Conservation (phyloP, 2,113 vertebrate species). For the Pycnonotus jocosus region DNA sequence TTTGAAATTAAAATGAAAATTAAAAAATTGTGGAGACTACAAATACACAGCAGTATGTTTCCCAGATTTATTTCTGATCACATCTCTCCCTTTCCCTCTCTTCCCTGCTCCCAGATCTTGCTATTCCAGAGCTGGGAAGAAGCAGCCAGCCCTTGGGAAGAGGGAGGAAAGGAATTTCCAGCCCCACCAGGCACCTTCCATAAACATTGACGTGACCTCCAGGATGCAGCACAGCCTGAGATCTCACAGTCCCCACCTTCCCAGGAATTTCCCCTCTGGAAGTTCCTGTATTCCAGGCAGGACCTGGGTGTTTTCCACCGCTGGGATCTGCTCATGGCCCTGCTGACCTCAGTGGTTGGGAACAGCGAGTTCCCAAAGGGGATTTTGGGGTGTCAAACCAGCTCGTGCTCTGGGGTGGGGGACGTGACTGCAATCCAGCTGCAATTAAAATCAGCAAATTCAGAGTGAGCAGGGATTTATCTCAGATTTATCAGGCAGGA, state of each 20-base stretch:
- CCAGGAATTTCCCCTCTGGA: neutral
- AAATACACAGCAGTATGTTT: accelerated
- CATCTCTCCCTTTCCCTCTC: neutral
- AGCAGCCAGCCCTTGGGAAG: neutral
- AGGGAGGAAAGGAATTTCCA: neutral
- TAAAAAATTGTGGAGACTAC: neutral
- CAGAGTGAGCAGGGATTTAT: neutral
- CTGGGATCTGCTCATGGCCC: neutral
- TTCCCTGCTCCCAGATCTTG: neutral
- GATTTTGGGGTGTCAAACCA: neutral
- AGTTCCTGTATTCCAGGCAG: neutral
- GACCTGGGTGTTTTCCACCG: neutral
- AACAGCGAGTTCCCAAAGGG: neutral
- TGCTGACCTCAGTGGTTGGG: neutral
- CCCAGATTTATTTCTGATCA: neutral
- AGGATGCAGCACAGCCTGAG: neutral
- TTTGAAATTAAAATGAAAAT: no score
- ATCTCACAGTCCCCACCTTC: neutral
- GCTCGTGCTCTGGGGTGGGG: accelerated
- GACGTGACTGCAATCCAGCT: neutral
- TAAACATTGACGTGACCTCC: neutral
- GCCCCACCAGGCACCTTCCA: neutral
- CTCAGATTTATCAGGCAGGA: neutral
- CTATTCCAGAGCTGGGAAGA: neutral
- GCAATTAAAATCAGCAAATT: neutral